A percentile compares a stretch with the other conserved stretches of the same genome.
phyloP scores from a whole-genome alignment of 2,888 invertebrate species.

The Aquatica leii region DNA sequence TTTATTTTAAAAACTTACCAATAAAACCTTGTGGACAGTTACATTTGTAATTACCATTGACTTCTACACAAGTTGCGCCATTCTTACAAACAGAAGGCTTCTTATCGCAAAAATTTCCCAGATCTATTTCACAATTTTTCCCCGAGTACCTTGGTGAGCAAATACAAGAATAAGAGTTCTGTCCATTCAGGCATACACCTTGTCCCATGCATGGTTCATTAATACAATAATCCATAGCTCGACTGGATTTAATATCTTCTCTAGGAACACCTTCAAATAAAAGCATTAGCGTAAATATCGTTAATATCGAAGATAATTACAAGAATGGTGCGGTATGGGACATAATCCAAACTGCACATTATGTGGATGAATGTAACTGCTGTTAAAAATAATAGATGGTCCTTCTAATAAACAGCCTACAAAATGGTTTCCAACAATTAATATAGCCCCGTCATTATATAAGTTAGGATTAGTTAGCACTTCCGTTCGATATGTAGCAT shows the following conservation, averaged over 20 bases:
- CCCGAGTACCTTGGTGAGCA: slow-evolving; percentile 87
- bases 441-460: slow-evolving; percentile 74
- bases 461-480: slow-evolving; percentile 76
- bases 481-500: slow-evolving; percentile 79
- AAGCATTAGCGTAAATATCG: too few relatives aligned
- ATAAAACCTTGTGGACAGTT: slow-evolving; percentile 73
- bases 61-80: slow-evolving; percentile 77
- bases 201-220: slow-evolving; percentile 85
- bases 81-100: slow-evolving; percentile 74
- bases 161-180: slow-evolving; percentile 83
- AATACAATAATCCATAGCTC: slow-evolving; percentile 73
- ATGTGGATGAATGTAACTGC: slow-evolving; percentile 68
- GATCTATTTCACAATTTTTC: slow-evolving; percentile 86
- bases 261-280: slow-evolving; percentile 63
- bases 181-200: slow-evolving; percentile 79
- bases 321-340: slow-evolving; percentile 76
- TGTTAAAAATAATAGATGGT: slow-evolving; percentile 82
- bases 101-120: slow-evolving; percentile 74
- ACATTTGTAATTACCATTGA: slow-evolving; percentile 76
- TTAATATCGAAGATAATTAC: too few relatives aligned
- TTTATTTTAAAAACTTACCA: slow-evolving; percentile 63
- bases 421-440: slow-evolving; percentile 82
- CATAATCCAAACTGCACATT: slow-evolving; percentile 80
- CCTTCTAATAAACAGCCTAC: slow-evolving; percentile 87
- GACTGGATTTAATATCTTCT: slow-evolving; percentile 65